Evolutionary conservation across 2,797 vertebrate genomes (phyloP).

Genomic region (Microhierax caerulescens): DNA sequence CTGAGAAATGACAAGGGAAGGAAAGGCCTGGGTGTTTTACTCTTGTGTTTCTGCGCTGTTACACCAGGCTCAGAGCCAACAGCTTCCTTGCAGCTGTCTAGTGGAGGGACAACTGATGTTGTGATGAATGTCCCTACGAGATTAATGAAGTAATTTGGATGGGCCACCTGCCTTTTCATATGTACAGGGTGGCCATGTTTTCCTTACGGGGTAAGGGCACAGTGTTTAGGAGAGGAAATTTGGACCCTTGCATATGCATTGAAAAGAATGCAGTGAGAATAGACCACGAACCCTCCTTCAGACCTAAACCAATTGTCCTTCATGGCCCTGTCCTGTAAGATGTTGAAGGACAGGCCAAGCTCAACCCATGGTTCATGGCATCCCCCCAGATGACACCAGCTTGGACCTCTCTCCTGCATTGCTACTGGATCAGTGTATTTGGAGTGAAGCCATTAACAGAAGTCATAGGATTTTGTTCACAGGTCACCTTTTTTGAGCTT

Average conservation of each 20-base stretch:
- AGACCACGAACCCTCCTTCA: background rate
- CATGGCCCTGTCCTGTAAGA: background rate
- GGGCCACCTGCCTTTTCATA: background rate
- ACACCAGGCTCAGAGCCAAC: background rate
- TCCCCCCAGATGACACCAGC: background rate
- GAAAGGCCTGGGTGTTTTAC: background rate
- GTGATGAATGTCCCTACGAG: too few relatives aligned
- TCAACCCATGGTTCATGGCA: background rate
- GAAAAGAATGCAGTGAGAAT: background rate
- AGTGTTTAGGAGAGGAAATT: background rate
- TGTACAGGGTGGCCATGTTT: background rate
- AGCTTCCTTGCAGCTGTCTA: background rate
- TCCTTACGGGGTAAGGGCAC: background rate
- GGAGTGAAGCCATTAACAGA: background rate
- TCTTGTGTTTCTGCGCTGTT: background rate
- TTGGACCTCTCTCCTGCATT: background rate
- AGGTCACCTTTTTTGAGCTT: background rate
- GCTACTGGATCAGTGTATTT: accelerated
- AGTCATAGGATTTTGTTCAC: background rate
- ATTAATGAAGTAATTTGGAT: background rate
- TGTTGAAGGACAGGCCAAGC: background rate
- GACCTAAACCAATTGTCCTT: background rate
- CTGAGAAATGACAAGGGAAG: background rate
- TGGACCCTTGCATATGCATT: background rate
- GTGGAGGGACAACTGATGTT: background rate